These are phyloP conservation scores for Neolamprologus sp. DNA, from an alignment of 2,113 vertebrate genomes.

Conservation along the genomic window DNA sequence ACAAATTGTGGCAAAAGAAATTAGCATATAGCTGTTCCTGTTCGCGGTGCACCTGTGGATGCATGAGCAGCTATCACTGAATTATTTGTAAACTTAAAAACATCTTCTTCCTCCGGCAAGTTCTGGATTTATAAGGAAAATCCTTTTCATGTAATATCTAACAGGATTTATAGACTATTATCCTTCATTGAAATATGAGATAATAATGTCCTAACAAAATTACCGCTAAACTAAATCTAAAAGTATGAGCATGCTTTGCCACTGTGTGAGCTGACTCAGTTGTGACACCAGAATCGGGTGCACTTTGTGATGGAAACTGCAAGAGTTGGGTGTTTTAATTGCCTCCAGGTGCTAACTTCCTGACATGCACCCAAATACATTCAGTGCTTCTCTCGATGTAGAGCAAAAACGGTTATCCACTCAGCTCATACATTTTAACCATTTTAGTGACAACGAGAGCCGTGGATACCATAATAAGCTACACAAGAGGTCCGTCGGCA, in stretches of 20 bases:
- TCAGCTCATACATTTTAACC: background rate
- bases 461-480: background rate
- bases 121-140: background rate
- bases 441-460: background rate
- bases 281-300: background rate
- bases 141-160: background rate
- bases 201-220: background rate
- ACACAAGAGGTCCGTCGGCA: background rate
- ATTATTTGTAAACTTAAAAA: background rate
- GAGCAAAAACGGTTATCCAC: background rate
- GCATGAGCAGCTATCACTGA: background rate
- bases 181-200: background rate
- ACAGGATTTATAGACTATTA: background rate
- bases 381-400: background rate
- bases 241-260: background rate
- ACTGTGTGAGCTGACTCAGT: background rate
- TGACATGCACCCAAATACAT: background rate
- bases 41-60: background rate
- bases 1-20: background rate
- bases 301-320: background rate
- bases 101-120: background rate
- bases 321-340: background rate
- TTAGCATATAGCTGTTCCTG: background rate
- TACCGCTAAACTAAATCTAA: background rate
- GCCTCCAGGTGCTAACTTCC: background rate